Evolutionary conservation across 2,888 invertebrate species (phyloP).

Genomic region (Microplitis deprimator): DNA sequence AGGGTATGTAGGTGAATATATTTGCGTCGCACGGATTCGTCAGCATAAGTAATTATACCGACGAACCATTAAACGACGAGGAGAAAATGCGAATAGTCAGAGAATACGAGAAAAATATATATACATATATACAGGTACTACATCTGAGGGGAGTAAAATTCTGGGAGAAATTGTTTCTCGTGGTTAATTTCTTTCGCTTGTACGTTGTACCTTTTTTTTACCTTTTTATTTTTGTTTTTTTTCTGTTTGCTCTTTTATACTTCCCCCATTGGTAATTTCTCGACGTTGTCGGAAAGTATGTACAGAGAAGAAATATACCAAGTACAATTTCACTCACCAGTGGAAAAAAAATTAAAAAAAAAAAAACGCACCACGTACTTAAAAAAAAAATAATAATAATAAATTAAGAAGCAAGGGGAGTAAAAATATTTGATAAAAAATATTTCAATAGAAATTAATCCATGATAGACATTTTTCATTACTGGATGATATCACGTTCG

Average conservation of each 20-base stretch:
- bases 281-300: background rate
- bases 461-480: background rate
- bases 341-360: background rate
- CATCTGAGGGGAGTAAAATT: constrained; percentile 9
- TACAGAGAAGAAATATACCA: background rate
- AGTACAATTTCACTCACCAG: background rate
- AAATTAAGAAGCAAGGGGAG: background rate
- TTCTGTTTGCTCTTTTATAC: background rate
- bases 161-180: constrained; percentile 31
- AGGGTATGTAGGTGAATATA: constrained; percentile 28
- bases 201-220: constrained; percentile 6
- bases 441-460: background rate
- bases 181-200: constrained; percentile 27
- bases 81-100: constrained; percentile 18
- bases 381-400: background rate
- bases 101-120: background rate
- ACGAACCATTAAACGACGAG: constrained; percentile 34
- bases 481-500: background rate
- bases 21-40: constrained; percentile 29
- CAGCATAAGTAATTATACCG: constrained; percentile 41
- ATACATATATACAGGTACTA: constrained; percentile 13
- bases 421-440: background rate
- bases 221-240: background rate
- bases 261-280: background rate
- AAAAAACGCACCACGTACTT: background rate